A percentile compares a stretch with the other conserved stretches of the same genome.
phyloP scores from a whole-genome alignment of 2,113 vertebrate genomes.

The Dasyurus viverrinus region DNA sequence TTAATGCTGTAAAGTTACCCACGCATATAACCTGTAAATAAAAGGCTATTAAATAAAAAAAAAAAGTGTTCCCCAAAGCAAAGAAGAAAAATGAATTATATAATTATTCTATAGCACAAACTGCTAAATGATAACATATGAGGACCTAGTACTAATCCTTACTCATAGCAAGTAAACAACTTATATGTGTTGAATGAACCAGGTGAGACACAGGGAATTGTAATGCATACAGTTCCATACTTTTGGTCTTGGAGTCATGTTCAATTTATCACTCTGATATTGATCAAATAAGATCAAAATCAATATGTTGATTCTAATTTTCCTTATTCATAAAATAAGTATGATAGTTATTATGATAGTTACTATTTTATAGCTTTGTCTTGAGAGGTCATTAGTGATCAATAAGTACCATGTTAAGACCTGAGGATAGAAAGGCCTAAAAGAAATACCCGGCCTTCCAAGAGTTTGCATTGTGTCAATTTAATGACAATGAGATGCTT shows the following conservation, averaged over 20 bases:
- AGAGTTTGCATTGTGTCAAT: background rate
- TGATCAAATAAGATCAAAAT: background rate
- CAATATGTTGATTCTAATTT: background rate
- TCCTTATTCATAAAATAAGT: background rate
- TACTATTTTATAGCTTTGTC: background rate
- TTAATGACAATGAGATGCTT: background rate
- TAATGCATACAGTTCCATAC: background rate
- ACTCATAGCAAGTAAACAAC: background rate
- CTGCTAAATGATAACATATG: background rate
- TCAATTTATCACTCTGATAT: background rate
- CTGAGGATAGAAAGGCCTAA: background rate
- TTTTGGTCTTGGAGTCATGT: background rate
- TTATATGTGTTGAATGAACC: background rate
- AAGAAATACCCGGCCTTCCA: background rate
- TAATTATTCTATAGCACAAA: conserved; percentile 39
- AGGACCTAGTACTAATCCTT: background rate
- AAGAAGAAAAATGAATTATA: conserved; percentile 49
- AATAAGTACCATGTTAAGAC: background rate
- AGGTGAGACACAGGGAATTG: background rate
- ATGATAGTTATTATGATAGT: background rate
- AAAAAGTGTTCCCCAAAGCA: conserved; percentile 48
- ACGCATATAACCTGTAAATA: no score
- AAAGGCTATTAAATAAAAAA: no score
- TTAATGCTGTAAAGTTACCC: no score
- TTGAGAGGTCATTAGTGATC: background rate